Evolutionary conservation across 2,888 invertebrate species (phyloP), one percentile per base, ranked within the genome.

Genomic region (Acanthosepion pharaonis): DNA sequence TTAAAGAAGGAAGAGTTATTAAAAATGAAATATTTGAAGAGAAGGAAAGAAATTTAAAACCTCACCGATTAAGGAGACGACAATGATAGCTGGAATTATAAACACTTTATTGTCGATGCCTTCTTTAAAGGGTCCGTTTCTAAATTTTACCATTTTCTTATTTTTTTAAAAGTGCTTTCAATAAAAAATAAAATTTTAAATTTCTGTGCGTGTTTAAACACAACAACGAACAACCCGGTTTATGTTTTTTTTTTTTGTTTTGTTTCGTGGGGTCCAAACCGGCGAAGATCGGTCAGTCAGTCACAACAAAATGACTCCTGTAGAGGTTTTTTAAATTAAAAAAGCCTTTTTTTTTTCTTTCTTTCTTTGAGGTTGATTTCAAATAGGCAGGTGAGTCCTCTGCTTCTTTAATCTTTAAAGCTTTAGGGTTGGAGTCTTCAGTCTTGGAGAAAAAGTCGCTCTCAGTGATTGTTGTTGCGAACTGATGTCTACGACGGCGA

Each of bases 41-140:
- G 4, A 1, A n/a, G 33, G 33, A 78, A n/a, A 78, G 33, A 78
- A 78, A 15, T 5, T 0, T 33, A n/a, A 78, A 78, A 94, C 97
- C 98, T 98, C 98, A 99, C 99, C 98, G 97, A 98, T 98, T 97
- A 99, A 98, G 96, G 98, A 98, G 96, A 98, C 98, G 96, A 99
- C 98, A 96, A 99, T 98, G 96, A 99, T 98, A 94, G 98, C 99
- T 96, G 99, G 99, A 96, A 99, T 97, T 96, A 99, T 98, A 97
- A 99, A 99, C 96, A 99, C 98, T 92, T 98, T 98, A 97, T 99
- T 99, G 95, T 98, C 98, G 98, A 99, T 99, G 96, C 98, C 98
- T 97, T 99, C 98, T 97, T 99, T 98, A 96, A 98, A 98, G 0
- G 98, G 98, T 18, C 98, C 98, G 49, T 98, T 98, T 95, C 98